These are phyloP conservation scores for human (Homo sapiens) DNA, from an alignment of 2,113 vertebrate genomes.

Conservation along the genomic window GRCh38 chr3:177260501-177261000, in stretches of 20 bases:
- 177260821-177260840: neutral
- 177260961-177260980: too few relatives aligned
- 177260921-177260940: too few relatives aligned
- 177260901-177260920: neutral
- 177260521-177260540: too few relatives aligned
- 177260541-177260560: too few relatives aligned
- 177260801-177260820: neutral
- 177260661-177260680: neutral
- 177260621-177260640: neutral
- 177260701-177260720: neutral
- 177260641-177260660: neutral
- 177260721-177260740: neutral
- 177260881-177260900: neutral
- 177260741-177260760: neutral
- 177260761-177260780: neutral
- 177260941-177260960: too few relatives aligned
- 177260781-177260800: neutral
- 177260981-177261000: too few relatives aligned
- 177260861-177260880: neutral
- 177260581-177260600: too few relatives aligned
- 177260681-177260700: neutral
- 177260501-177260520: too few relatives aligned
- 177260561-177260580: too few relatives aligned
- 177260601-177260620: too few relatives aligned
- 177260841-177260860: neutral